Evolutionary conservation across 2,888 invertebrate genomes (phyloP), one percentile per base, ranked within the genome.

Genomic region (Clepsis dumicolana): DNA sequence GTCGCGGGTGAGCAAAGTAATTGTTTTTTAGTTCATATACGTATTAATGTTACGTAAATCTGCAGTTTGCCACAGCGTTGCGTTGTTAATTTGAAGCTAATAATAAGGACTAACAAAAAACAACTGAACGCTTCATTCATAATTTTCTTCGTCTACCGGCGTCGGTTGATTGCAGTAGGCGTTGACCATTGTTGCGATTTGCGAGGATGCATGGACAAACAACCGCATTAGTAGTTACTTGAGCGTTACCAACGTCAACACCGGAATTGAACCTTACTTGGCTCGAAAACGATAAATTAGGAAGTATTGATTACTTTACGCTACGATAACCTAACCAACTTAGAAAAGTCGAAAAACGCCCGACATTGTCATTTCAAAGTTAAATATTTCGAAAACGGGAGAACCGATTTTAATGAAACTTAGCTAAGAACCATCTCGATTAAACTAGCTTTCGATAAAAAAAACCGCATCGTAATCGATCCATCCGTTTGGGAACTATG

Each of bases 121-220:
- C 44, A 71, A 57, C 67, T 68, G 71, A 74, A 75, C 48, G 52
- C 27, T 44, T 41, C 44, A 25, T 72, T 72, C 72, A 64, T 64
- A 41, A 66, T 44, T 54, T 48, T 12, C 64, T 57, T 59, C 70
- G 66, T 75, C 61, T 69, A 71, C 66, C 44, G 41, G 61, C 32
- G 27, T 27, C n/a, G 18, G 56, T 38, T 67, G 63, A 38, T 66
- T 74, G 52, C 70, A 64, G 75, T 71, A 61, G 64, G 72, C 78
- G 79, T 78, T 82, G 52, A 25, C 14, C 80, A 80, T 78, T 75
- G 72, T 54, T 29, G 54, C 54, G 18, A 54, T 54, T 54, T 16
- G 32, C 54, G 54, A 32, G 29, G 29, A 18, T 32, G 32, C 54
- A 76, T 76, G 75, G 71, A 67, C 75, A 77, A 70, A 75, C 73